phyloP scores from a whole-genome alignment of 2,797 vertebrate species.

The Gambelia wislizenii region DNA sequence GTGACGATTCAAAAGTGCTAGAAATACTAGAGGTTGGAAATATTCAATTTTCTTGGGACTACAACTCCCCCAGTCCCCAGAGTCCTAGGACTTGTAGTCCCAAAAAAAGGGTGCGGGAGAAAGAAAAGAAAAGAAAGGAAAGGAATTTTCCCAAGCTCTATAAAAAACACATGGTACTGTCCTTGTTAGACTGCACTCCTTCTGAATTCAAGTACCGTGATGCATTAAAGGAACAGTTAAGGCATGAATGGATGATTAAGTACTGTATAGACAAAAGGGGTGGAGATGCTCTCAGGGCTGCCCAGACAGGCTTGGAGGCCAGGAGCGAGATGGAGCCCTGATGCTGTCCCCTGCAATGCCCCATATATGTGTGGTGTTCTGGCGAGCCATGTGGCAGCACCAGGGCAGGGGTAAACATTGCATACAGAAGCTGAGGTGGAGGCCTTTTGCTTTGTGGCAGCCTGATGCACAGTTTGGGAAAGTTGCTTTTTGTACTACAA shows the following conservation, averaged over 20 bases:
- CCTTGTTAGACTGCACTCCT: neutral
- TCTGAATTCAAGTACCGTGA: neutral
- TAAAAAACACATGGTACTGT: too few species aligned
- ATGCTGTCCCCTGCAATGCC: neutral
- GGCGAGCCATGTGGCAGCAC: too few species aligned
- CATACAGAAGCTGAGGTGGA: neutral
- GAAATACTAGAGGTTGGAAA: neutral
- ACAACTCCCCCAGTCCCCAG: too few species aligned
- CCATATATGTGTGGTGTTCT: neutral
- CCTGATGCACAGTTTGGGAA: neutral
- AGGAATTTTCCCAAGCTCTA: too few species aligned
- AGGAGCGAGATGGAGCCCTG: neutral
- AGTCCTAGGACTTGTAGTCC: too few species aligned
- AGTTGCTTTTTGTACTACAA: neutral
- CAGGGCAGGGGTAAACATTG: neutral
- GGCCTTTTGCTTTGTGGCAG: neutral
- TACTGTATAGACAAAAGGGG: neutral
- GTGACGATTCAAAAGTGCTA: neutral
- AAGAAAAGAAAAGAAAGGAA: too few species aligned
- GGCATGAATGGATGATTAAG: neutral
- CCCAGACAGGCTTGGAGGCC: neutral
- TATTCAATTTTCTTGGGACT: too few species aligned
- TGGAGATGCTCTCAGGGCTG: neutral
- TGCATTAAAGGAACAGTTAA: too few species aligned
- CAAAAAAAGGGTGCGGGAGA: too few species aligned